Percentiles rank a stretch among this genome's conserved stretches.
Conservation (phyloP, 2,797 vertebrate species). For the Thripadectes ignobilis region DNA sequence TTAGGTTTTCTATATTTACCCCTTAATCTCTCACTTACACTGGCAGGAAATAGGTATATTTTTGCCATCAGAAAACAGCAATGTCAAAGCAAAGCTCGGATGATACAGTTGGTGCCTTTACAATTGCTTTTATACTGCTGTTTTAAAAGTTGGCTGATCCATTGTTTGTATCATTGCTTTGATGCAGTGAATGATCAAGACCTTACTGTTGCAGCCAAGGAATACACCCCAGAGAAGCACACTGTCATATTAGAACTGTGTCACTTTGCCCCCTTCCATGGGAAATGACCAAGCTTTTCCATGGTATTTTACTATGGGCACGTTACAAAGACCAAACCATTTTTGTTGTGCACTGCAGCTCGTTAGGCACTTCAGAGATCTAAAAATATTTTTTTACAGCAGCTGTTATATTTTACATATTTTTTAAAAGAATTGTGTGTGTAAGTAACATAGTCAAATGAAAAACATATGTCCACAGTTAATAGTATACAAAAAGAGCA, state of each 20-base stretch:
- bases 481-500: constrained; percentile 74
- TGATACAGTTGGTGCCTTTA: constrained; percentile 51
- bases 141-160: constrained; percentile 48
- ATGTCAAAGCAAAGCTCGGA: constrained; percentile 64
- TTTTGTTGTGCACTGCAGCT: constrained; percentile 66
- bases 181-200: constrained; percentile 14
- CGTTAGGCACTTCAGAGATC: constrained; percentile 67
- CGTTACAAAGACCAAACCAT: constrained; percentile 55
- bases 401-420: constrained; percentile 74
- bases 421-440: constrained; percentile 64
- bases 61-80: constrained; percentile 66
- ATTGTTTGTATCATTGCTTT: constrained; percentile 51
- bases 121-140: constrained; percentile 58
- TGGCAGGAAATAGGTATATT: constrained; percentile 69
- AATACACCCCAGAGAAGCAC: neutral
- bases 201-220: neutral
- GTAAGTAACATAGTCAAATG: constrained; percentile 73
- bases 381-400: constrained; percentile 69
- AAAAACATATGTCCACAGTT: constrained; percentile 73
- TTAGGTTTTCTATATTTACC: constrained; percentile 69
- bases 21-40: constrained; percentile 68
- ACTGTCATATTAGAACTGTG: neutral
- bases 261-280: neutral
- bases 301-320: neutral
- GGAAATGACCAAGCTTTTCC: constrained; percentile 27